These are phyloP conservation scores for Syngnathus floridae DNA, from an alignment of 2,113 vertebrate species.

Conservation along the genomic window DNA sequence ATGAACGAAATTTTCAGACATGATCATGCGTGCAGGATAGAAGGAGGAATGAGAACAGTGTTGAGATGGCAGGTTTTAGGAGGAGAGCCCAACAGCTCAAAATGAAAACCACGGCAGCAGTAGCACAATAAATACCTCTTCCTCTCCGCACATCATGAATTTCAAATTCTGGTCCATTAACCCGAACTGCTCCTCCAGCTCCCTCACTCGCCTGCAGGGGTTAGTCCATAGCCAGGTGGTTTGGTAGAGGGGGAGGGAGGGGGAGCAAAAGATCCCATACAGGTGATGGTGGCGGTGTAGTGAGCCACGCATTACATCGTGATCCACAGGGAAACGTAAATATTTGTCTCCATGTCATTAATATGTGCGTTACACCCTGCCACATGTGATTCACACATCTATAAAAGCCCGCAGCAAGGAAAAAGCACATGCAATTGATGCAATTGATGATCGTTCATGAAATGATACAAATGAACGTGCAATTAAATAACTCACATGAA, in stretches of 20 bases:
- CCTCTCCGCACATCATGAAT: slow-evolving; percentile 93
- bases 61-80: slow-evolving; percentile 21
- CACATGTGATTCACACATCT: slow-evolving; percentile 1
- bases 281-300: slow-evolving; percentile 36
- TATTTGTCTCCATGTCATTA: slow-evolving; percentile 37
- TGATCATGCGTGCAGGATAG: slow-evolving; percentile 15
- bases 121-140: slow-evolving; percentile 82
- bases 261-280: slow-evolving; percentile 38
- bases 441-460: not conserved
- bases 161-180: slow-evolving; percentile 96
- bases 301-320: slow-evolving; percentile 56
- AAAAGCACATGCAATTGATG: not conserved
- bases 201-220: slow-evolving; percentile 79
- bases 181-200: slow-evolving; percentile 89
- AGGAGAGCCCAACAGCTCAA: slow-evolving; percentile 17
- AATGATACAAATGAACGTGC: not conserved
- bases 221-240: slow-evolving; percentile 59
- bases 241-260: slow-evolving; percentile 10
- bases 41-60: slow-evolving; percentile 18
- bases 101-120: slow-evolving; percentile 3
- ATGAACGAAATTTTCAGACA: not conserved
- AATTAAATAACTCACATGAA: not conserved
- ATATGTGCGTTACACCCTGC: slow-evolving; percentile 11
- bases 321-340: slow-evolving; percentile 35
- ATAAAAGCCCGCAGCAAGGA: not conserved